Evolutionary conservation across 2,797 vertebrate species (phyloP).

Genomic region (Poecilia gillii): DNA sequence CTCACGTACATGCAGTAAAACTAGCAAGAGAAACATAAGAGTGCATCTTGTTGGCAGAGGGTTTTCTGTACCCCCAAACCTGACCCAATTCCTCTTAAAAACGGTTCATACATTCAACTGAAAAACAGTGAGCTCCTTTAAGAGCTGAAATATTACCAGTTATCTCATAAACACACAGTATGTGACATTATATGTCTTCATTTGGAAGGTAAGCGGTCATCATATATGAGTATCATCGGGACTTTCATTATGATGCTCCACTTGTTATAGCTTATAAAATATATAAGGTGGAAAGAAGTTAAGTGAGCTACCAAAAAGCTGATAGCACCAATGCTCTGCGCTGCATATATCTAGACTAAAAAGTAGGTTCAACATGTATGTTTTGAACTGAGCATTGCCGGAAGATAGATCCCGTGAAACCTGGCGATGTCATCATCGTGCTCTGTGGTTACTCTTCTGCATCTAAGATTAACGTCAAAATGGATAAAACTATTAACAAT

Average conservation of each 20-base stretch:
- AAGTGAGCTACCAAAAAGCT: background rate
- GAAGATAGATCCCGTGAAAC: background rate
- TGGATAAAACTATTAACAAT: background rate
- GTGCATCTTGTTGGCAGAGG: background rate
- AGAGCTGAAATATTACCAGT: background rate
- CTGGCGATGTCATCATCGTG: background rate
- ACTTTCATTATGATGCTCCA: background rate
- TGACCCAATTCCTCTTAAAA: background rate
- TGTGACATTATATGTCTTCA: background rate
- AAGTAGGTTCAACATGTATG: background rate
- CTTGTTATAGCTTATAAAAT: background rate
- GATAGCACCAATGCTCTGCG: background rate
- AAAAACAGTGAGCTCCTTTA: background rate
- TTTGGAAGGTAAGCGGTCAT: background rate
- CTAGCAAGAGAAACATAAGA: background rate
- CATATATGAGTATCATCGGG: background rate
- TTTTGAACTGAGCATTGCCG: background rate
- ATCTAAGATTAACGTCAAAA: background rate
- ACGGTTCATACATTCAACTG: background rate
- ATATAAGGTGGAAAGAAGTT: background rate
- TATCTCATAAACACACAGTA: background rate
- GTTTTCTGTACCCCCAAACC: background rate
- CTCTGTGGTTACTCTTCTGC: background rate
- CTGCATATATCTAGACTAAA: background rate
- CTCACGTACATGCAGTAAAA: background rate